Evolutionary conservation across 2,113 vertebrate species (phyloP), one percentile per base, ranked within the genome.

Genomic region (Corythoichthys intestinalis): DNA sequence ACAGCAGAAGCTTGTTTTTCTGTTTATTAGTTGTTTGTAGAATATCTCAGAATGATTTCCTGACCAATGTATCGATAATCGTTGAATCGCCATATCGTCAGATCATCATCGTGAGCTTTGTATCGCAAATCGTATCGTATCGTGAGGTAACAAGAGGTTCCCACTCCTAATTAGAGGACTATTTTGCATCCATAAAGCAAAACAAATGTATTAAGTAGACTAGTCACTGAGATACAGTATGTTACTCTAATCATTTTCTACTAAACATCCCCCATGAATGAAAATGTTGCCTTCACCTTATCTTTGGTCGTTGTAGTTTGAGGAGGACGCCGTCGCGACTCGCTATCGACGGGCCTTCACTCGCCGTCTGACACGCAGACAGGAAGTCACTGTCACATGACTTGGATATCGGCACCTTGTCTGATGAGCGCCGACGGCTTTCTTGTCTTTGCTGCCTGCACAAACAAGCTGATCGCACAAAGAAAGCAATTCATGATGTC

Each of bases 381-480:
- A 90, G 85, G 82, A 89, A 88, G 86, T 90, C 90, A 88, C 77
- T 85, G 88, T 91, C 90, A 92, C 91, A 88, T 89, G 86, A 91
- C 86, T 84, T 71, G 77, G 81, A 76, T 92, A 92, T 92, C 69
- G 91, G 89, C 90, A 91, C 78, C 80, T 91, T 86, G 85, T 92
- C 89, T 78, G 68, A 79, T 89, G 82, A 9, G 74, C 76, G 83
- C 82, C 74, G 74, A 86, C 68, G 79, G 82, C 80, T 81, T 83
- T 80, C 82, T 85, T 86, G 78, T 90, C 87, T 88, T 87, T 88
- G 81, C 82, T 87, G 84, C 83, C 85, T 87, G 79, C 77, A 56
- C 62, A 83, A 78, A 89, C 62, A 37, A 79, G 76, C 74, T 81
- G 79, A 82, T 56, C 58, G 56, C 73, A 69, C 69, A 77, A 52